Evolutionary conservation across 2,888 invertebrate genomes (phyloP).

Genomic region (Tenthredo notha): DNA sequence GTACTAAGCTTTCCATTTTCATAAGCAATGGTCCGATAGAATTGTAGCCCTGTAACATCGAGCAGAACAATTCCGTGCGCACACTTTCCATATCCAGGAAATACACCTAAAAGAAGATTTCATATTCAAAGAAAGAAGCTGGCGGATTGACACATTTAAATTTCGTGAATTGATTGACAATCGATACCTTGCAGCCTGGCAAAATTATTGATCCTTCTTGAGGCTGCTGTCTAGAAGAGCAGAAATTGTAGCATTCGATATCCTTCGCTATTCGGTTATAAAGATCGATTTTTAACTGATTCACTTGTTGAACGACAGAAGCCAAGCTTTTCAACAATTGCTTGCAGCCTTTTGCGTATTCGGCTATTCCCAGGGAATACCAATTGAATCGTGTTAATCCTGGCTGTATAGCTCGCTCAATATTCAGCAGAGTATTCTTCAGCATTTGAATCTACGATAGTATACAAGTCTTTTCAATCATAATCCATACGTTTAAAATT

Average conservation of each 20-base stretch:
- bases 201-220: conserved; percentile 54
- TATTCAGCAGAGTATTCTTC: conserved; percentile 84
- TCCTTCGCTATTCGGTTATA: conserved; percentile 67
- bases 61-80: conserved; percentile 85
- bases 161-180: conserved; percentile 39
- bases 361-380: conserved; percentile 90
- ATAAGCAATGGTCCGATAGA: conserved; percentile 90
- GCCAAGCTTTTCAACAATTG: conserved; percentile 82
- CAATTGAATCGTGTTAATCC: conserved; percentile 92
- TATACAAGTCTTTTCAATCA: conserved; percentile 1
- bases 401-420: conserved; percentile 88
- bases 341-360: conserved; percentile 84
- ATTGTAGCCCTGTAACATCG: conserved; percentile 87
- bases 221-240: conserved; percentile 53
- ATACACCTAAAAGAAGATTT: conserved; percentile 80
- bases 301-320: conserved; percentile 85
- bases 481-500: neutral
- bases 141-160: neutral
- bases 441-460: conserved; percentile 83
- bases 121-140: neutral
- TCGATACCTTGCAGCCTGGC: conserved; percentile 66
- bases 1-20: conserved; percentile 91
- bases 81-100: conserved; percentile 86
- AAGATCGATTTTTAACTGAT: conserved; percentile 78
- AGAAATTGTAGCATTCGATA: conserved; percentile 70